These are phyloP conservation scores for Synergus japonicus DNA, from an alignment of 2,888 invertebrate genomes.

Conservation along the genomic window DNA sequence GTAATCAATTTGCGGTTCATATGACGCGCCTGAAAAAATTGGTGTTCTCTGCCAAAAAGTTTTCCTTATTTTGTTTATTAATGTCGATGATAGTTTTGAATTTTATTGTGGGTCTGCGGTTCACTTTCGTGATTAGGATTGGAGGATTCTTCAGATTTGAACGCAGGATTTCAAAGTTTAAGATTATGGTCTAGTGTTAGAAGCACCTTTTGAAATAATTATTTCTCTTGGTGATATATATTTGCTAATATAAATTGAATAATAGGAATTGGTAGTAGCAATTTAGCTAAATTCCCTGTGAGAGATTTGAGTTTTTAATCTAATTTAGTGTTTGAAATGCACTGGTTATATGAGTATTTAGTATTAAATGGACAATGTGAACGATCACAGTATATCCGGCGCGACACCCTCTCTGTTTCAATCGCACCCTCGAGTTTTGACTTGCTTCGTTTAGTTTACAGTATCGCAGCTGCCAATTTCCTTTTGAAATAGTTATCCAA, in stretches of 20 bases:
- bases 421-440: slow-evolving; percentile 28
- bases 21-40: not conserved
- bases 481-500: not conserved
- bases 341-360: not conserved
- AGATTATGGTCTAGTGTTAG: no score
- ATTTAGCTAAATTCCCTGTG: not conserved
- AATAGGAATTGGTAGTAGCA: not conserved
- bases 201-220: no score
- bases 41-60: not conserved
- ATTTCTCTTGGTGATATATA: not conserved
- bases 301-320: not conserved
- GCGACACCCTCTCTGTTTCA: slow-evolving; percentile 4
- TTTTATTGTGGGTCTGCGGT: no score
- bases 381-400: not conserved
- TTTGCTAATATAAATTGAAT: not conserved
- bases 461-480: slow-evolving; percentile 11
- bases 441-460: slow-evolving; percentile 16
- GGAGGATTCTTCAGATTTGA: no score
- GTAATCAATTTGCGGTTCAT: slow-evolving; percentile 10
- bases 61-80: not conserved
- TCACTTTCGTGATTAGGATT: no score
- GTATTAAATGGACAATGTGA: not conserved
- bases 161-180: no score
- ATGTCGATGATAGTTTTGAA: not conserved
- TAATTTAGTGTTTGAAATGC: not conserved